phyloP scores from a whole-genome alignment of 1,140 invertebrate species.

The Calliphora vicina region DNA sequence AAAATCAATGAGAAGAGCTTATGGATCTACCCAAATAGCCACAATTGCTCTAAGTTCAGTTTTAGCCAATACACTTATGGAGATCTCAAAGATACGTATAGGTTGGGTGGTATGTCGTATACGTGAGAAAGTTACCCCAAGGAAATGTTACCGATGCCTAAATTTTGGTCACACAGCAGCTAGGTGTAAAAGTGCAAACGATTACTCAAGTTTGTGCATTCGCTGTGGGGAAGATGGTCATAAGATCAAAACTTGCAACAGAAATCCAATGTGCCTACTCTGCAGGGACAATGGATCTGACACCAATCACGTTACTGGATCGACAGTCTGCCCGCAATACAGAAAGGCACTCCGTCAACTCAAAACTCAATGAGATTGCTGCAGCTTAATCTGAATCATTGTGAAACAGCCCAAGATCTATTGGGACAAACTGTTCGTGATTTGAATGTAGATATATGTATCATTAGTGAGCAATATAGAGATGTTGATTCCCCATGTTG shows the following conservation, averaged over 20 bases:
- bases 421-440: neutral
- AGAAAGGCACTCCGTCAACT: neutral
- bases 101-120: too few species aligned
- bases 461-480: neutral
- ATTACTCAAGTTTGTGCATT: neutral
- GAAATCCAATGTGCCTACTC: neutral
- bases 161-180: neutral
- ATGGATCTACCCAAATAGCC: neutral
- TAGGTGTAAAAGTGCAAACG: neutral
- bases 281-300: neutral
- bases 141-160: neutral
- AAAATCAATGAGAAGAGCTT: neutral
- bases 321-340: neutral
- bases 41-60: neutral
- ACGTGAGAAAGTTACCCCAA: neutral
- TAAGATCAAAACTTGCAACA: neutral
- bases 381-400: neutral
- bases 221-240: neutral
- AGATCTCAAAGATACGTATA: too few species aligned
- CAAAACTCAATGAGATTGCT: neutral
- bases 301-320: neutral
- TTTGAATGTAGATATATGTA: neutral
- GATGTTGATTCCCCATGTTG: neutral
- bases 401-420: neutral
- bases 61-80: neutral